A percentile compares a stretch with the other conserved stretches of the same genome.
phyloP scores from a whole-genome alignment of 35 echinoderm and acorn worm species.

The Holothuria glaberrima region DNA sequence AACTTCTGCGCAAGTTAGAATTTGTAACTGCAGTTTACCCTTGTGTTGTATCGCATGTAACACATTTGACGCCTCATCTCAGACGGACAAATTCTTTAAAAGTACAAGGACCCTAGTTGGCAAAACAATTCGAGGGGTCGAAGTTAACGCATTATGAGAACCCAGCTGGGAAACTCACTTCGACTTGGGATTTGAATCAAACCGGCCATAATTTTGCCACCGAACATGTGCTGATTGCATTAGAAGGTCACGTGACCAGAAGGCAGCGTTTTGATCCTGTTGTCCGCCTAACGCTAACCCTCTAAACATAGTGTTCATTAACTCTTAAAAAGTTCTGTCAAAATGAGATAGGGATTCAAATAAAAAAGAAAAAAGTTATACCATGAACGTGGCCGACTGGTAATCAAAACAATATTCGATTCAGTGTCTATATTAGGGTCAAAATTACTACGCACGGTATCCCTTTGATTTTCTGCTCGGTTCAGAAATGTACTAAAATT shows the following conservation, averaged over 20 bases:
- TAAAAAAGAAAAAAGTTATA: no score
- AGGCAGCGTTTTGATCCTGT: no score
- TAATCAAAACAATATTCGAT: no score
- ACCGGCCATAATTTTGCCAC: neutral
- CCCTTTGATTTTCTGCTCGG: constrained; percentile 16
- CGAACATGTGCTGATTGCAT: neutral
- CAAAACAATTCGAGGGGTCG: constrained; percentile 26
- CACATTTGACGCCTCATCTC: constrained; percentile 27
- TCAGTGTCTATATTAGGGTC: no score
- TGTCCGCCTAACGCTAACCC: no score
- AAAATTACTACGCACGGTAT: neutral
- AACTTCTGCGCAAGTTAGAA: no score
- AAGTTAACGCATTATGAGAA: constrained; percentile 35
- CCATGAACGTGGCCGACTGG: no score
- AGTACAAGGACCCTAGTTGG: constrained; percentile 39
- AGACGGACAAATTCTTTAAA: constrained; percentile 44
- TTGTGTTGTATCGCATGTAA: constrained; percentile 10
- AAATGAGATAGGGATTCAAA: no score
- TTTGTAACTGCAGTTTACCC: neutral
- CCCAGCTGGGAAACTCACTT: constrained; percentile 28
- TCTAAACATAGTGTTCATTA: no score
- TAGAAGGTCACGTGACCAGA: no score
- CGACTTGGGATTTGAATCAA: neutral
- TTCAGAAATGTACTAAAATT: constrained; percentile 36
- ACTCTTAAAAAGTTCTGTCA: no score